phyloP scores from a whole-genome alignment of 2,888 invertebrate species.

The Dascillus cervinus region DNA sequence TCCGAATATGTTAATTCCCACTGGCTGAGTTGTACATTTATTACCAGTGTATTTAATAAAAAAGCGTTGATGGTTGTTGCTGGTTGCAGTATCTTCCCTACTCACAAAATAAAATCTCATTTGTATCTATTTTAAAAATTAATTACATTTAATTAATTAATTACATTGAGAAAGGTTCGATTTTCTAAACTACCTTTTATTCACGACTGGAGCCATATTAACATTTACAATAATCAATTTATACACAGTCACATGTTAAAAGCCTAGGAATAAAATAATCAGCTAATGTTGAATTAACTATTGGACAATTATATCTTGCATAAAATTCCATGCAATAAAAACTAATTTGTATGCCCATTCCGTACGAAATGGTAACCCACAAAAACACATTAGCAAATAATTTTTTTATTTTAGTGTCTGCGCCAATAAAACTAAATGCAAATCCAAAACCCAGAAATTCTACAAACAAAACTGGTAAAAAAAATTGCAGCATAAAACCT shows the following conservation, averaged over 20 bases:
- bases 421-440: constrained; percentile 47
- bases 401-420: constrained; percentile 44
- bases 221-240: no score
- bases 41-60: no score
- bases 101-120: no score
- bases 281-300: constrained; percentile 35
- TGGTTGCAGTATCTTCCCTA: no score
- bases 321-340: constrained; percentile 83
- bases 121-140: no score
- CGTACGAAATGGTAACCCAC: constrained; percentile 73
- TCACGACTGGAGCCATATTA: no score
- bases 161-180: no score
- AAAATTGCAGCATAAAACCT: constrained; percentile 70
- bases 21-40: no score
- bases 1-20: no score
- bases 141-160: no score
- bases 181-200: no score
- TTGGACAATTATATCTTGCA: constrained; percentile 68
- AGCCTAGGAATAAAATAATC: constrained; percentile 48
- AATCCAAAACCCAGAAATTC: constrained; percentile 67
- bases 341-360: constrained; percentile 67
- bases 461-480: constrained; percentile 78
- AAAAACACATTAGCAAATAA: constrained; percentile 66
- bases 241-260: constrained; percentile 36
- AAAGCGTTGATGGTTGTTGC: no score